These are phyloP conservation scores for Anhinga anhinga DNA, from an alignment of 2,113 vertebrate species.

Conservation along the genomic window DNA sequence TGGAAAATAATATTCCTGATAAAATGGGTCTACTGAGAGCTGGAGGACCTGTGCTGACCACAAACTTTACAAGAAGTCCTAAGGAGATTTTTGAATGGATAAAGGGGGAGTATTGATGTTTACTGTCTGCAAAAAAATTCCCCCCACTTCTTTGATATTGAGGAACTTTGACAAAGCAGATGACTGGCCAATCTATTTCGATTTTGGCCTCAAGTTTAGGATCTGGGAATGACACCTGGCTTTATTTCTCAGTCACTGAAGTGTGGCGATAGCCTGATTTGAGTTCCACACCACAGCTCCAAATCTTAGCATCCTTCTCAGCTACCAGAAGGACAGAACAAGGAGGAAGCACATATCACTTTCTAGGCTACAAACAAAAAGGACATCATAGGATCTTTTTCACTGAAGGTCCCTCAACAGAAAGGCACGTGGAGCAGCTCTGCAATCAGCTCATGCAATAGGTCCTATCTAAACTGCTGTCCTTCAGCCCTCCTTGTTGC, in stretches of 20 bases:
- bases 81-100: neutral
- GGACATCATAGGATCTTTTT: neutral
- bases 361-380: neutral
- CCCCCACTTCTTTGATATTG: neutral
- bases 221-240: neutral
- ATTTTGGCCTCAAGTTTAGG: neutral
- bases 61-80: neutral
- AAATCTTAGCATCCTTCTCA: neutral
- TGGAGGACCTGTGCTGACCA: neutral
- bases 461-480: neutral
- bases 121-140: neutral
- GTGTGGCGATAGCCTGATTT: neutral
- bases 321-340: neutral
- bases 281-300: neutral
- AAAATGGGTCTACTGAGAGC: constrained; percentile 11
- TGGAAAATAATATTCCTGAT: constrained; percentile 20
- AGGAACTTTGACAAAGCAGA: neutral
- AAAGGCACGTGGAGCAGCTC: neutral
- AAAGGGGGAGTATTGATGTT: neutral
- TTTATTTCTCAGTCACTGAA: neutral
- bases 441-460: neutral
- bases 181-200: neutral
- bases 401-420: neutral
- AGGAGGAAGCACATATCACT: neutral
- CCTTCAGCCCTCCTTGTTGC: neutral